phyloP scores from a whole-genome alignment of 2,797 vertebrate species.

The Sebastes iracundus region DNA sequence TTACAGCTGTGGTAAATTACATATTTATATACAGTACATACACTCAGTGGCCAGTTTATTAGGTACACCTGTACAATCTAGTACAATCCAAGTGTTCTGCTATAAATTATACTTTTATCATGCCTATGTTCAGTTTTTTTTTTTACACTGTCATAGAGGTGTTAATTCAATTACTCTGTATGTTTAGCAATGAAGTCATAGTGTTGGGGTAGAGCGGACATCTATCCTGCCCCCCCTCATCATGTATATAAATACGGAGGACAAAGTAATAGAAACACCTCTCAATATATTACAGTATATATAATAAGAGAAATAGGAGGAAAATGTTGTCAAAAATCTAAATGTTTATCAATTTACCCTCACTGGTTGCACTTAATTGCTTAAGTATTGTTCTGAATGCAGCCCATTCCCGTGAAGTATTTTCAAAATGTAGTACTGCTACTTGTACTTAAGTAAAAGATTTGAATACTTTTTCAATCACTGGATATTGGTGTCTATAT shows the following conservation, averaged over 20 bases:
- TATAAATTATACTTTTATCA: too few species aligned
- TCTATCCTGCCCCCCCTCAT: too few species aligned
- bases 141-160: too few species aligned
- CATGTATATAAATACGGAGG: too few species aligned
- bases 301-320: background rate
- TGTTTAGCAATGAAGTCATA: rapidly evolving
- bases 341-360: background rate
- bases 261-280: too few species aligned
- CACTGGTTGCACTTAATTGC: background rate
- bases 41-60: too few species aligned
- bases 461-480: background rate
- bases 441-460: background rate
- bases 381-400: background rate
- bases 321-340: rapidly evolving
- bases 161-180: too few species aligned
- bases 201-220: rapidly evolving
- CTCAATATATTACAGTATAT: background rate
- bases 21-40: too few species aligned
- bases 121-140: too few species aligned
- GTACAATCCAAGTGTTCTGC: too few species aligned
- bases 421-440: background rate
- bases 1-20: too few species aligned
- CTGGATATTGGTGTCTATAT: rapidly evolving
- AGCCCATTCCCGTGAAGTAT: background rate
- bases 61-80: too few species aligned